A percentile compares a stretch with the other conserved stretches of the same genome.
Conservation (phyloP, 2,888 invertebrate species). For the Poecilobothrus nobilitatus region DNA sequence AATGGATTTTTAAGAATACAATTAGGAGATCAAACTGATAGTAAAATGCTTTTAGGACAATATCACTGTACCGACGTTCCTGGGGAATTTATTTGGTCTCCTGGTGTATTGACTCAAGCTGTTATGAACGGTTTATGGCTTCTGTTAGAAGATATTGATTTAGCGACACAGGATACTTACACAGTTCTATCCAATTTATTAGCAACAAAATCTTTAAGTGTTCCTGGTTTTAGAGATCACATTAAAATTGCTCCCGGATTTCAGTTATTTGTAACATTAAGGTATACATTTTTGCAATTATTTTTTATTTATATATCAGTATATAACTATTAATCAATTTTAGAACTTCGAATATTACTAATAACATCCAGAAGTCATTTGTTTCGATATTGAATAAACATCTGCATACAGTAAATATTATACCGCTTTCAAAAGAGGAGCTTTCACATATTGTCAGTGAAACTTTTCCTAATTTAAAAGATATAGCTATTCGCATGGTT, state of each 20-base stretch:
- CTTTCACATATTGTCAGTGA: constrained; percentile 61
- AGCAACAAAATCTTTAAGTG: constrained; percentile 70
- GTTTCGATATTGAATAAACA: constrained; percentile 70
- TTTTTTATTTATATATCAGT: not conserved
- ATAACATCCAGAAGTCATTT: constrained; percentile 49
- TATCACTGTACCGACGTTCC: constrained; percentile 86
- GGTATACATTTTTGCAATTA: constrained; percentile 43
- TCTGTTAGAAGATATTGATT: constrained; percentile 90
- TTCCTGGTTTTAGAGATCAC: constrained; percentile 82
- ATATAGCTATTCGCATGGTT: constrained; percentile 66
- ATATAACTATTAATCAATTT: constrained; percentile 2
- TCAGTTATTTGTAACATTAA: constrained; percentile 85
- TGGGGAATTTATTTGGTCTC: constrained; percentile 94
- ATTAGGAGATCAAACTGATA: constrained; percentile 93
- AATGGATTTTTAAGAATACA: constrained; percentile 74
- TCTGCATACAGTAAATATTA: constrained; percentile 70
- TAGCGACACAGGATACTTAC: constrained; percentile 86
- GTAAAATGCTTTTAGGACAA: constrained; percentile 82
- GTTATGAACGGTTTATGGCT: constrained; percentile 83
- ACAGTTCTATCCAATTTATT: constrained; percentile 77
- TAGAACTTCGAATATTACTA: constrained; percentile 38
- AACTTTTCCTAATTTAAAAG: constrained; percentile 61
- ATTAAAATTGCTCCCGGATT: constrained; percentile 76
- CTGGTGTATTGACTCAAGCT: constrained; percentile 86
- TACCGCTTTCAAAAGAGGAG: constrained; percentile 68